Base-by-base conservation (phyloP, 1,140 invertebrate genomes). In the Streblospio benedicti region DNA sequence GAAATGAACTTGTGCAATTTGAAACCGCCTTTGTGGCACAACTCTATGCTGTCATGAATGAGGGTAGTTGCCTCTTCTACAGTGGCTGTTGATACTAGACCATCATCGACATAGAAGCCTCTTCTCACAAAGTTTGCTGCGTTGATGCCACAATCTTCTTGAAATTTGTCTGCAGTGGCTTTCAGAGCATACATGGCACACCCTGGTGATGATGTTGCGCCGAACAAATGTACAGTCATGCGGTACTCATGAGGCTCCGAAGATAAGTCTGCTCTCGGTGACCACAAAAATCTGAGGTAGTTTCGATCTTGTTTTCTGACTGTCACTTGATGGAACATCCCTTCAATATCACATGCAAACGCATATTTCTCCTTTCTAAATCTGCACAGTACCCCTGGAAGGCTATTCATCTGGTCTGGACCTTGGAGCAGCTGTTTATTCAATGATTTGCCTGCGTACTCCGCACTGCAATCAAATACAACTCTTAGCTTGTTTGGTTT, bases 291-390 rank as follows among this genome's bases (percentile, higher is more conserved):
- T n/a, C n/a, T n/a, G n/a, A n/a, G n/a, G n/a, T n/a, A n/a, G n/a
- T n/a, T n/a, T n/a, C n/a, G n/a, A n/a, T n/a, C n/a, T n/a, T n/a
- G n/a, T n/a, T n/a, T n/a, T n/a, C n/a, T n/a, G n/a, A n/a, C n/a
- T n/a, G n/a, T n/a, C n/a, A n/a, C n/a, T n/a, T n/a, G n/a, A n/a
- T 68, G 59, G 44, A 65, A 62, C 47, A 68, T 64, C 16, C 57
- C 43, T 53, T 66, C 57, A 1, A 68, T 66, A 44, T 66, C 65
- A 1, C 32, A 51, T 31, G 47, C 60, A 2, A 67, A 44, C 0
- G 59, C 64, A 27, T 57, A 18, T 1, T 25, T 14, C 16, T 43
- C 52, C 33, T 44, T 12, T 14, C 53, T 28, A 43, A 64, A 65
- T 33, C 62, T 35, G 6, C 23, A n/a, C 14, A 65, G 35, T 1